Conservation (phyloP, 2,888 invertebrate species). For the Epsilonema sp. region DNA sequence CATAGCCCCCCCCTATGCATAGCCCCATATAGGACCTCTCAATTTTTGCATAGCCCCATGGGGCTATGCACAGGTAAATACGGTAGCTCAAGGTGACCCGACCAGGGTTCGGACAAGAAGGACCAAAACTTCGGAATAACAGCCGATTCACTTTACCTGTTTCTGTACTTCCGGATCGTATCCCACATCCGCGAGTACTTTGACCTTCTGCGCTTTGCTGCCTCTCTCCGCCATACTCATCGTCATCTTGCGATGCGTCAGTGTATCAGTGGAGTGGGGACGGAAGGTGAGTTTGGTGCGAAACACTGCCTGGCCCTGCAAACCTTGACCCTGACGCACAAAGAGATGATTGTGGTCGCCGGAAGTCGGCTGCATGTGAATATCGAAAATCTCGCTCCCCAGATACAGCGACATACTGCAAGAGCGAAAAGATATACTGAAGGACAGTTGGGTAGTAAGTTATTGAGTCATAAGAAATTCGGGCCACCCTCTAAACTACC, state of each 20-base stretch:
- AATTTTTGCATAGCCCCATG: no score
- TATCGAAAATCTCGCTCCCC: conserved; percentile 92
- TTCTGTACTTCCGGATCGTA: conserved; percentile 73
- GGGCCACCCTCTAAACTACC: no score
- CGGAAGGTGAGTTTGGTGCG: conserved; percentile 86
- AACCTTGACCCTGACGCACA: conserved; percentile 63
- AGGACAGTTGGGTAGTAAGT: no score
- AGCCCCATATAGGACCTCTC: no score
- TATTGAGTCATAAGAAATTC: no score
- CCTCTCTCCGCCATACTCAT: conserved; percentile 84
- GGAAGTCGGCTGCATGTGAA: conserved; percentile 66
- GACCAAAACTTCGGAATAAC: no score
- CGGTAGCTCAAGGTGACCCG: no score
- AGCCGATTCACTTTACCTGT: no score
- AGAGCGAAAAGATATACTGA: no score
- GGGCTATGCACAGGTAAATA: no score
- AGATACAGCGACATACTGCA: conserved; percentile 76
- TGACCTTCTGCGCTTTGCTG: conserved; percentile 77
- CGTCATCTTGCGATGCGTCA: conserved; percentile 97
- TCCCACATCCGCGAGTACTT: conserved; percentile 79
- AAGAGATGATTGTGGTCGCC: conserved; percentile 84
- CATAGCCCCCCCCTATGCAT: no score
- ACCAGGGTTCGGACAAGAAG: no score
- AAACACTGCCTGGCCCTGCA: conserved; percentile 87
- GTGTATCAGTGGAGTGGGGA: conserved; percentile 94